These are phyloP conservation scores for Thera britannica DNA, from an alignment of 2,888 invertebrate species.

Conservation along the genomic window DNA sequence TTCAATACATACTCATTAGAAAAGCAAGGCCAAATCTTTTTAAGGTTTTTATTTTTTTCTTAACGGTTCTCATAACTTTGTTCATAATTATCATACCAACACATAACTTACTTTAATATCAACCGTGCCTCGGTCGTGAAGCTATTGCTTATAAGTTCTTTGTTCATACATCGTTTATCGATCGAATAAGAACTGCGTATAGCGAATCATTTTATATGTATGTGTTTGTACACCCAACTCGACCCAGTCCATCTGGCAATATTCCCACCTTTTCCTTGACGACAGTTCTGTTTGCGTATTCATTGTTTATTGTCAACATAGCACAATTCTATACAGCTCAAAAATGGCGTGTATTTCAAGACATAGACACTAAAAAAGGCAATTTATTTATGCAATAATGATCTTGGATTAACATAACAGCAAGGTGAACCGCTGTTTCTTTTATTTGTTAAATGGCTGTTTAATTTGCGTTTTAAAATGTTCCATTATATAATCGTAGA, in stretches of 20 bases:
- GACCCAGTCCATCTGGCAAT: slow-evolving; percentile 46
- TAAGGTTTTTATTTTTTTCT: too few relatives aligned
- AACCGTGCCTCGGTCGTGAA: too few relatives aligned
- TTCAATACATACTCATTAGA: too few relatives aligned
- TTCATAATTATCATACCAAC: too few relatives aligned
- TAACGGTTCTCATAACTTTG: too few relatives aligned
- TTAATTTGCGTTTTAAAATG: slow-evolving; percentile 21
- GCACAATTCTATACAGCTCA: neutral
- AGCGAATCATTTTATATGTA: neutral
- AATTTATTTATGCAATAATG: slow-evolving; percentile 24
- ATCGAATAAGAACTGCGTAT: neutral
- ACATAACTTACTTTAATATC: too few relatives aligned
- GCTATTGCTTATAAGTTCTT: too few relatives aligned
- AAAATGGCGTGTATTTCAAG: slow-evolving; percentile 44
- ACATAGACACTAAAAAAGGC: slow-evolving; percentile 16
- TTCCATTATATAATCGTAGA: slow-evolving; percentile 37
- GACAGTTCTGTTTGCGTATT: slow-evolving; percentile 42
- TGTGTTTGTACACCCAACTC: slow-evolving; percentile 7
- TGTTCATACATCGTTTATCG: neutral
- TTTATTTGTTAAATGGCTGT: slow-evolving; percentile 15
- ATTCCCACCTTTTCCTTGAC: slow-evolving; percentile 53
- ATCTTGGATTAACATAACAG: slow-evolving; percentile 27
- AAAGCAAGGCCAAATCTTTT: too few relatives aligned
- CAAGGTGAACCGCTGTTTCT: slow-evolving; percentile 32
- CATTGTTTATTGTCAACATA: slow-evolving; percentile 21